These are phyloP conservation scores for Carapus acus DNA, from an alignment of 2,797 vertebrate genomes.

Conservation along the genomic window DNA sequence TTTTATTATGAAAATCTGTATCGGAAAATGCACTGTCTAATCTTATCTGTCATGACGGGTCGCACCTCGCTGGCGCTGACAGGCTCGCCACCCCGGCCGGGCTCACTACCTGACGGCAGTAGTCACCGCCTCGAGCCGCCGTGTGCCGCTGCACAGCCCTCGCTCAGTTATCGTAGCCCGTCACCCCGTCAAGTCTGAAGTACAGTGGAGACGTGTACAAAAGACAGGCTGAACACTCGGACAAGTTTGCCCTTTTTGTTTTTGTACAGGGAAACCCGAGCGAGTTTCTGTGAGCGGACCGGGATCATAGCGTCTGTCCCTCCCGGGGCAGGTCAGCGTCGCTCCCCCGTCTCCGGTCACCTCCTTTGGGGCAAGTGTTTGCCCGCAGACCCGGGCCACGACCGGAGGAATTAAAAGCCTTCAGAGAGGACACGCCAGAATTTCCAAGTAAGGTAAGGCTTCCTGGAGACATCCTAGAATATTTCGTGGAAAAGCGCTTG, in stretches of 20 bases:
- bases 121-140: rapidly evolving
- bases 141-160: neutral
- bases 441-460: too few species aligned
- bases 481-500: too few species aligned
- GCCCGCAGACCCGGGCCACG: too few species aligned
- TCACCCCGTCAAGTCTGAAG: too few species aligned
- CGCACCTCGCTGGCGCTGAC: neutral
- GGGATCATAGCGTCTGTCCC: neutral
- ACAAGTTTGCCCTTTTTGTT: neutral
- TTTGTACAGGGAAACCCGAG: neutral
- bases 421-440: too few species aligned
- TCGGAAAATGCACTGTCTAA: neutral
- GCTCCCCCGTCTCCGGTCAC: too few species aligned
- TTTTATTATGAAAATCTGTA: constrained; percentile 15
- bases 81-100: neutral
- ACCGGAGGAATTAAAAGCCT: too few species aligned
- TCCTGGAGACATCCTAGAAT: too few species aligned
- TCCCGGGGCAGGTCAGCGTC: neutral
- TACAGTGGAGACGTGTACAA: neutral
- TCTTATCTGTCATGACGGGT: rapidly evolving
- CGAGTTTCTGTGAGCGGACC: neutral
- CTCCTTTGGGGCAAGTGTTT: too few species aligned
- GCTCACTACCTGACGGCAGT: rapidly evolving
- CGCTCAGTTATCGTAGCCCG: too few species aligned
- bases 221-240: neutral